Percentiles rank a stretch among this genome's conserved stretches.
These are phyloP conservation scores for Melanotus villosus DNA, from an alignment of 2,888 invertebrate species.

Conservation along the genomic window DNA sequence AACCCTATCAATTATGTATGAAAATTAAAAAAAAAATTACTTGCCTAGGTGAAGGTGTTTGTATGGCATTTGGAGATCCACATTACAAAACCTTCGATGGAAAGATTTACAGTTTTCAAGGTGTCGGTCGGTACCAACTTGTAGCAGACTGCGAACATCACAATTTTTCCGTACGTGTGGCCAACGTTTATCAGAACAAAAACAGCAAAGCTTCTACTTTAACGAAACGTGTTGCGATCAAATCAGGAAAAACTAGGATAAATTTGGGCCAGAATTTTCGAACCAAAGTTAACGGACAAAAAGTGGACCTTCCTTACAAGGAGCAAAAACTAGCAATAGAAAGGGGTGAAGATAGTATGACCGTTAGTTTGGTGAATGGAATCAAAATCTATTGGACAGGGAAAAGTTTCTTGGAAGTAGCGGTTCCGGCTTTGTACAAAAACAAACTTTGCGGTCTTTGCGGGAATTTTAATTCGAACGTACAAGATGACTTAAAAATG, in stretches of 20 bases:
- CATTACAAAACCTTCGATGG: slow-evolving; percentile 97
- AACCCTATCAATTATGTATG: too few relatives aligned
- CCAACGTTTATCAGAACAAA: slow-evolving; percentile 82
- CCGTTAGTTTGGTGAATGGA: slow-evolving; percentile 80
- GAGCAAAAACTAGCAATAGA: slow-evolving; percentile 74
- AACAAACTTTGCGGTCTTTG: slow-evolving; percentile 91
- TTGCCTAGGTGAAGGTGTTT: slow-evolving; percentile 89
- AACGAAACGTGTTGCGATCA: slow-evolving; percentile 90
- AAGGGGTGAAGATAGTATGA: slow-evolving; percentile 77
- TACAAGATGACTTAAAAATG: slow-evolving; percentile 84
- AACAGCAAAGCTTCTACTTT: slow-evolving; percentile 88
- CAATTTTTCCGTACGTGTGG: slow-evolving; percentile 89
- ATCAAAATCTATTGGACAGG: slow-evolving; percentile 94
- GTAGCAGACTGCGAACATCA: slow-evolving; percentile 87
- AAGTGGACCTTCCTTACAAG: slow-evolving; percentile 80
- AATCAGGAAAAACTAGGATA: slow-evolving; percentile 81
- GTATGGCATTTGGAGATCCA: slow-evolving; percentile 95
- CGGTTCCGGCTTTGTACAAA: slow-evolving; percentile 83
- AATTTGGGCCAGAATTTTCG: slow-evolving; percentile 89
- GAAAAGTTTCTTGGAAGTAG: slow-evolving; percentile 89
- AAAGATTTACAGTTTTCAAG: slow-evolving; percentile 93
- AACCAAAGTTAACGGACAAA: slow-evolving; percentile 87
- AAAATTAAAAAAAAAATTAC: too few relatives aligned
- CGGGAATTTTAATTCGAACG: slow-evolving; percentile 92
- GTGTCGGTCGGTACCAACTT: slow-evolving; percentile 92